Evolutionary conservation across 53 echinoderm and acorn worm genomes (phyloP).

Genomic region (Holothuria leucospilota): DNA sequence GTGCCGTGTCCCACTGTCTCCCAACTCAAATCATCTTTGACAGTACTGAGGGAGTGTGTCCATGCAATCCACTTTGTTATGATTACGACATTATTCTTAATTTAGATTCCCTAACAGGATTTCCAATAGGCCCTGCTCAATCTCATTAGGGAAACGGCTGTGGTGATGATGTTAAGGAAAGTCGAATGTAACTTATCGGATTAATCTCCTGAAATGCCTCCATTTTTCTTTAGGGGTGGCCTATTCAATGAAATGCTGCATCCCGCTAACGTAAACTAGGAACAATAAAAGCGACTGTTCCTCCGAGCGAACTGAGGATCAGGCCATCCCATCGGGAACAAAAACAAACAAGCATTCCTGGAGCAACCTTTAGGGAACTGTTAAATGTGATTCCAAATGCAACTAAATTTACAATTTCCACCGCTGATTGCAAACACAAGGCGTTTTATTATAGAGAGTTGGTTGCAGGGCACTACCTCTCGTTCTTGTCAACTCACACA

Average conservation of each 20-base stretch:
- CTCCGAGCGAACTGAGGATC: conserved; percentile 26
- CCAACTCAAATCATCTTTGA: conserved; percentile 32
- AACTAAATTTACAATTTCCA: conserved; percentile 41
- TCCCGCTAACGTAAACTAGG: conserved; percentile 27
- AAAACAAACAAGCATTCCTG: conserved; percentile 45
- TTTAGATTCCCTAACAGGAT: conserved; percentile 33
- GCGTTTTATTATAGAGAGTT: conserved; percentile 27
- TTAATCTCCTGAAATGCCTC: conserved; percentile 17
- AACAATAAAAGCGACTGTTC: conserved; percentile 40
- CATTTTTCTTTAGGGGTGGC: conserved; percentile 32
- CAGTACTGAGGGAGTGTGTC: conserved; percentile 26
- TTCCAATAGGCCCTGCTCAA: conserved; percentile 33
- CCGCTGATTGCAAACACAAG: conserved; percentile 29
- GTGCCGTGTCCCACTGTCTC: conserved; percentile 26
- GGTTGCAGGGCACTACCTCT: conserved; percentile 8
- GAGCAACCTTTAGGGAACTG: conserved; percentile 29
- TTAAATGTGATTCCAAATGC: conserved; percentile 39
- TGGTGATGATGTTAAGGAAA: conserved; percentile 17
- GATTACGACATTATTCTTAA: conserved; percentile 45
- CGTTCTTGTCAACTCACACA: conserved; percentile 12
- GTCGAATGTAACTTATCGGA: conserved; percentile 34
- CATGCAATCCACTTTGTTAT: conserved; percentile 13
- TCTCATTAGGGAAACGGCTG: conserved; percentile 43
- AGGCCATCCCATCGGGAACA: conserved; percentile 24
- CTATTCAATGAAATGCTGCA: conserved; percentile 22